A percentile compares a stretch with the other conserved stretches of the same genome.
phyloP scores from a whole-genome alignment of 2,113 vertebrate genomes.

The Myotis davidii region DNA sequence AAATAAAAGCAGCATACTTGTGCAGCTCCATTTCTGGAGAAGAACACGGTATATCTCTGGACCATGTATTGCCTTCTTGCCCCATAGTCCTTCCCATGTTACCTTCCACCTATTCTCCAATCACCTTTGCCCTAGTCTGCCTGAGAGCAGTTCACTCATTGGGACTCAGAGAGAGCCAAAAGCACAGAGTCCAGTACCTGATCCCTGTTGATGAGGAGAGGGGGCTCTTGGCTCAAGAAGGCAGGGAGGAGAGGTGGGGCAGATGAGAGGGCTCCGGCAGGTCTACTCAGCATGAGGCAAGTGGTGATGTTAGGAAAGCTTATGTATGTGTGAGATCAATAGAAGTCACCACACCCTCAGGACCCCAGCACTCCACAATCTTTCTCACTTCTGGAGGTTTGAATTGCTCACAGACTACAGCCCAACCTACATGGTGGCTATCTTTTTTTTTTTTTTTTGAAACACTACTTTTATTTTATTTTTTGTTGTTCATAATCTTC shows the following conservation, averaged over 20 bases:
- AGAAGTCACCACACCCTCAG: not conserved
- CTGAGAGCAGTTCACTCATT: not conserved
- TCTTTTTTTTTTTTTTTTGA: no score
- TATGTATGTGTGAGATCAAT: not conserved
- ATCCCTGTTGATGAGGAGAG: not conserved
- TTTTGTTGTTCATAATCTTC: no score
- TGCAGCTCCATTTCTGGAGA: not conserved
- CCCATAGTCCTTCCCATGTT: not conserved
- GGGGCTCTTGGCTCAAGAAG: not conserved
- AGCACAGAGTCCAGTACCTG: not conserved
- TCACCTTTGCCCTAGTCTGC: not conserved
- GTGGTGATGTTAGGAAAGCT: not conserved
- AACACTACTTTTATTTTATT: no score
- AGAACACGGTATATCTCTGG: not conserved
- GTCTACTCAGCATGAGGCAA: not conserved
- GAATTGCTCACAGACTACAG: not conserved
- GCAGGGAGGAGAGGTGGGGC: not conserved
- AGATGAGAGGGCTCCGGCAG: not conserved
- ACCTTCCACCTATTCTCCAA: not conserved
- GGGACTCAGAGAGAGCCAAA: not conserved
- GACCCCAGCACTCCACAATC: not conserved
- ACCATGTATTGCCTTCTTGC: not conserved
- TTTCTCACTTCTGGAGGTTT: not conserved
- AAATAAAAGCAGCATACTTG: not conserved
- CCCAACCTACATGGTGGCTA: no score